These are phyloP conservation scores for Thyatira batis DNA, from an alignment of 2,888 invertebrate species.

Conservation along the genomic window DNA sequence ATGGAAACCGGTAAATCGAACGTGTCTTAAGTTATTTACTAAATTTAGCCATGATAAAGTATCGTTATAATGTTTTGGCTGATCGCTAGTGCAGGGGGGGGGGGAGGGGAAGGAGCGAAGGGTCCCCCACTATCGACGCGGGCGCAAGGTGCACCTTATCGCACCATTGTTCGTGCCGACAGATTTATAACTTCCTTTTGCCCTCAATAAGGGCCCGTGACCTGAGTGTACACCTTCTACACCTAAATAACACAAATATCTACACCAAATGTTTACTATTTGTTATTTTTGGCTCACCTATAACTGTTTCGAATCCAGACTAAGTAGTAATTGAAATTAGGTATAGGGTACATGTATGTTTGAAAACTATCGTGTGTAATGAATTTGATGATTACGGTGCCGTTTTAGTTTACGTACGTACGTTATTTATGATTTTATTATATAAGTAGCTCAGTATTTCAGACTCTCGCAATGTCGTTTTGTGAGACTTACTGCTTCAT, in stretches of 20 bases:
- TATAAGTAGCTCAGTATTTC: too few species aligned
- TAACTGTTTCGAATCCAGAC: not conserved
- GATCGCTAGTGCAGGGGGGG: conserved; percentile 14
- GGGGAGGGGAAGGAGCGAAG: conserved; percentile 14
- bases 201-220: conserved; percentile 81
- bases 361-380: not conserved
- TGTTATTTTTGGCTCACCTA: conserved; percentile 6
- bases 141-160: conserved; percentile 78
- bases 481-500: too few species aligned
- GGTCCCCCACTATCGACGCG: conserved; percentile 49
- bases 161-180: conserved; percentile 79
- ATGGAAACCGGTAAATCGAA: not conserved
- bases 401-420: too few species aligned
- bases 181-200: conserved; percentile 83
- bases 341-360: not conserved
- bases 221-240: conserved; percentile 56
- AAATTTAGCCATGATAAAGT: conserved; percentile 21
- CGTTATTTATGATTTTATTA: too few species aligned
- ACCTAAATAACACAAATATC: conserved; percentile 48
- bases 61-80: conserved; percentile 30
- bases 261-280: conserved; percentile 10
- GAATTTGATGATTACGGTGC: not conserved
- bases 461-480: too few species aligned
- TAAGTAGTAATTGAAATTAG: not conserved
- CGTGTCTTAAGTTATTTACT: not conserved